Percentiles rank a stretch among this genome's conserved stretches.
Conservation (phyloP, 2,797 vertebrate genomes). For the Hipposideros larvatus region DNA sequence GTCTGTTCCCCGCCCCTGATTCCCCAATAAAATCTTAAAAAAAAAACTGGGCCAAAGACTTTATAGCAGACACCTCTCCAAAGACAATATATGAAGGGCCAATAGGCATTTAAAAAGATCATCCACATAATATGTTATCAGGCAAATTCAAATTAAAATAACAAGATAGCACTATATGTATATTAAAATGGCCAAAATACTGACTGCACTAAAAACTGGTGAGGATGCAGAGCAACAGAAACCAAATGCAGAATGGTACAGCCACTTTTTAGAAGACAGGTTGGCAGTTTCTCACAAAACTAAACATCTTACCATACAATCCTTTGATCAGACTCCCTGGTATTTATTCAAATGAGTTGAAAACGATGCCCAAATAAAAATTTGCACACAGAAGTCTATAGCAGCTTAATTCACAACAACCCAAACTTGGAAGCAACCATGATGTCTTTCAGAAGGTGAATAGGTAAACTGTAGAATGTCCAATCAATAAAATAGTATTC, state of each 20-base stretch:
- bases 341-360: background rate
- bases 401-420: background rate
- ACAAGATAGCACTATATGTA: background rate
- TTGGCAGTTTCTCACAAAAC: constrained; percentile 19
- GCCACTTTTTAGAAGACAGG: background rate
- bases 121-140: background rate
- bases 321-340: background rate
- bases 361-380: background rate
- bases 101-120: background rate
- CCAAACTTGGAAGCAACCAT: background rate
- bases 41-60: background rate
- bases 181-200: background rate
- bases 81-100: background rate
- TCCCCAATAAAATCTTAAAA: too few relatives aligned
- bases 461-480: background rate
- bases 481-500: background rate
- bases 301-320: background rate
- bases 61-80: background rate
- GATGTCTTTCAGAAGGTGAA: background rate
- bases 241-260: background rate
- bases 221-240: background rate
- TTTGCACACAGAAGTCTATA: background rate
- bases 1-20: too few relatives aligned
- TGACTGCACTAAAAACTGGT: background rate
- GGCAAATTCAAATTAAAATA: background rate